Conservation (phyloP, 1,140 invertebrate species). For the Littorina saxatilis region DNA sequence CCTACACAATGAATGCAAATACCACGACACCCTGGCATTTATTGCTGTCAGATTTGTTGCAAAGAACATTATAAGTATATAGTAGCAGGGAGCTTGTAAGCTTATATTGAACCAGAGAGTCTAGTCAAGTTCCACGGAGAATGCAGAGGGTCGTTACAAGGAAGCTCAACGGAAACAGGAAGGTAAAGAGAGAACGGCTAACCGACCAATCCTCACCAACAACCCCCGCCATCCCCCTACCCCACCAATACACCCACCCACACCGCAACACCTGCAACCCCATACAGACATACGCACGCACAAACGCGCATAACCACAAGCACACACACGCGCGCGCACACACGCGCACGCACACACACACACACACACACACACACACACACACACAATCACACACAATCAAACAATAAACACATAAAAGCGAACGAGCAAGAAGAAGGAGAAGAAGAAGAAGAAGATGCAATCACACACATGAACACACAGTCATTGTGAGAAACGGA, state of each 20-base stretch:
- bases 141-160: too few species aligned
- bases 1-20: neutral
- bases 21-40: neutral
- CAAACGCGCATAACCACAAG: neutral
- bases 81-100: too few species aligned
- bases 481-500: too few species aligned
- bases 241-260: neutral
- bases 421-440: too few species aligned
- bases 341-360: conserved; percentile 5
- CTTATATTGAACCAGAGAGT: too few species aligned
- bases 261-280: conserved; percentile 10
- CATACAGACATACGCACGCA: conserved; percentile 9
- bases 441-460: too few species aligned
- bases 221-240: neutral
- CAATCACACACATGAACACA: too few species aligned
- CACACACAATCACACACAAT: conserved; percentile 7
- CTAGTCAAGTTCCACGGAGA: too few species aligned
- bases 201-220: neutral
- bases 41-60: too few species aligned
- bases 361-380: conserved; percentile 24
- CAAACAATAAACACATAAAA: conserved; percentile 19
- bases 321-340: conserved; percentile 11
- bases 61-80: too few species aligned
- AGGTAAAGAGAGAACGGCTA: too few species aligned
- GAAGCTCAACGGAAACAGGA: too few species aligned